Evolutionary conservation across 2,797 vertebrate species (phyloP).

Genomic region (Poliocrania exsul): DNA sequence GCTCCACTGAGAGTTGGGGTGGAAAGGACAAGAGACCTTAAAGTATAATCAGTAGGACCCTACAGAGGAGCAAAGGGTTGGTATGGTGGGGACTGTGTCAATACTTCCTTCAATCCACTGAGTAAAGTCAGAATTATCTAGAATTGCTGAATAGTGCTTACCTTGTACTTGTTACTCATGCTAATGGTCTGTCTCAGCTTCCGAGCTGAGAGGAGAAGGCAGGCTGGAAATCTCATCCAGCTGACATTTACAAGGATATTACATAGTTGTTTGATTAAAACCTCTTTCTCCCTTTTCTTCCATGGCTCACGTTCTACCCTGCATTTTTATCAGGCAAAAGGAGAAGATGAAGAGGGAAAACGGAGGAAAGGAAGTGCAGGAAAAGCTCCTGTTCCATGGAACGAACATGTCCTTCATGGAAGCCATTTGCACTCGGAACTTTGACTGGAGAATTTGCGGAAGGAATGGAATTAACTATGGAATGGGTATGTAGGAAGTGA

Average conservation of each 20-base stretch:
- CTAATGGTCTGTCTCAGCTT: not conserved
- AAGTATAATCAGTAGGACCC: not conserved
- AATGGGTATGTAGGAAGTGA: conserved; percentile 77
- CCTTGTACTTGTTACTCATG: not conserved
- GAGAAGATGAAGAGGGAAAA: conserved; percentile 80
- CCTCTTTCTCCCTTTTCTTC: not conserved
- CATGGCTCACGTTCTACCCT: not conserved
- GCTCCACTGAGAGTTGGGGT: not conserved
- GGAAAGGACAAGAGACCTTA: not conserved
- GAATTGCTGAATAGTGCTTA: not conserved
- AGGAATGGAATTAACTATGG: conserved; percentile 80
- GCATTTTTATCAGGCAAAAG: conserved; percentile 81
- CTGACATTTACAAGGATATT: not conserved
- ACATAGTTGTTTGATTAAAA: not conserved
- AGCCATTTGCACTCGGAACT: conserved; percentile 84
- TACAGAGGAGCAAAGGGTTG: not conserved
- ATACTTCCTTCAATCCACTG: not conserved
- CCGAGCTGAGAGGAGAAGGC: not conserved
- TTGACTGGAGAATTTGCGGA: conserved; percentile 87
- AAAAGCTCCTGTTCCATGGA: conserved; percentile 86
- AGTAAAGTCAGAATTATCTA: not conserved
- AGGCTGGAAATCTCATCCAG: not conserved
- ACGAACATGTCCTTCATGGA: conserved; percentile 34
- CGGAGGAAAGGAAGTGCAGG: conserved; percentile 67
- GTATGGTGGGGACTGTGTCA: not conserved